A percentile compares a stretch with the other conserved stretches of the same genome.
Evolutionary conservation across 1,140 invertebrate genomes (phyloP).

Genomic region (Ceratosolen solmsi): DNA sequence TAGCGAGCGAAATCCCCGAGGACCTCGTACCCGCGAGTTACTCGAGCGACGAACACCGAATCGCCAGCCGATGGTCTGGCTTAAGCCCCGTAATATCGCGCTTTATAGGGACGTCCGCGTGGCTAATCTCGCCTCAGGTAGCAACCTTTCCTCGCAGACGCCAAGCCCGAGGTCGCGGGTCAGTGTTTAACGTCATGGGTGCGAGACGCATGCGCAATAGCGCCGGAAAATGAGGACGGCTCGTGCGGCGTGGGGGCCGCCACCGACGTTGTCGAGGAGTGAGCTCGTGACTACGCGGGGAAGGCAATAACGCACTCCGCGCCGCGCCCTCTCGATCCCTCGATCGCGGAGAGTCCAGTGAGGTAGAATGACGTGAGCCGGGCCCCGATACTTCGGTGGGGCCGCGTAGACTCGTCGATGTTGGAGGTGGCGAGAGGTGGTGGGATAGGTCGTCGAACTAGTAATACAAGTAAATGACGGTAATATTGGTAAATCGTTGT

Average conservation of each 20-base stretch:
- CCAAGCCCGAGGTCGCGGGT: conserved; percentile 46
- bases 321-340: conserved; percentile 70
- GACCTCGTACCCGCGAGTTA: too few relatives aligned
- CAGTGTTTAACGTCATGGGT: not conserved
- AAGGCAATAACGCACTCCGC: conserved; percentile 67
- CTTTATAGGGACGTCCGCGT: conserved; percentile 58
- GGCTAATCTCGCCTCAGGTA: conserved; percentile 66
- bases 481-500: too few relatives aligned
- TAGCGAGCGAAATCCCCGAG: too few relatives aligned
- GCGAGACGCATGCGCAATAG: too few relatives aligned
- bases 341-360: not conserved
- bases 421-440: too few relatives aligned
- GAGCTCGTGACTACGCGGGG: conserved; percentile 55
- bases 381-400: too few relatives aligned
- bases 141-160: conserved; percentile 64
- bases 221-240: not conserved
- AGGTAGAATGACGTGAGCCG: too few relatives aligned
- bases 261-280: conserved; percentile 34
- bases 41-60: too few relatives aligned
- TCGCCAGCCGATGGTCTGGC: not conserved
- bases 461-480: too few relatives aligned
- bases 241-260: not conserved
- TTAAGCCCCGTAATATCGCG: conserved; percentile 30
- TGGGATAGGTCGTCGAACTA: too few relatives aligned
- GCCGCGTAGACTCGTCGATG: too few relatives aligned